Percentiles rank a stretch among this genome's conserved stretches.
phyloP scores from a whole-genome alignment of 2,888 invertebrate genomes.

The Mythimna lalbum region DNA sequence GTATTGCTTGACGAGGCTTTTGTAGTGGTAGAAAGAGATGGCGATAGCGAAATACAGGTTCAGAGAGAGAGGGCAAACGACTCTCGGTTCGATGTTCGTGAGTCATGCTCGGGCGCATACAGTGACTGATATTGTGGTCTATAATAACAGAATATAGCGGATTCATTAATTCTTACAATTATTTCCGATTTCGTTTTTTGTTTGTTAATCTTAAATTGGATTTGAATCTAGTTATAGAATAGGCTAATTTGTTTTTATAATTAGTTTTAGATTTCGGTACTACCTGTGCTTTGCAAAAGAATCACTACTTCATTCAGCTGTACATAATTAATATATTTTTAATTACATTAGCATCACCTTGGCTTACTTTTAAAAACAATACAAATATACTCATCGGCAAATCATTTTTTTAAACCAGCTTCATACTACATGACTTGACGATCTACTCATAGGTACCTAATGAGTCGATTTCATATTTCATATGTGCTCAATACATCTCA shows the following conservation, averaged over 20 bases:
- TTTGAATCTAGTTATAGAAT: not conserved
- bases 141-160: slow-evolving; percentile 54
- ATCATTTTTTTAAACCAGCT: slow-evolving; percentile 6
- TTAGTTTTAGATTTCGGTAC: not conserved
- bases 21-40: slow-evolving; percentile 64
- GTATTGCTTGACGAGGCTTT: slow-evolving; percentile 66
- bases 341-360: not conserved
- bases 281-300: not conserved
- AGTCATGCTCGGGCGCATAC: slow-evolving; percentile 82
- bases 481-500: slow-evolving; percentile 27
- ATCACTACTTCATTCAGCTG: not conserved
- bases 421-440: not conserved
- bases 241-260: not conserved
- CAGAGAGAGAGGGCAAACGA: slow-evolving; percentile 74
- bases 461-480: slow-evolving; percentile 19
- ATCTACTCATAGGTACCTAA: slow-evolving; percentile 12
- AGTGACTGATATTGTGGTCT: slow-evolving; percentile 67
- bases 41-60: slow-evolving; percentile 71
- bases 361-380: not conserved
- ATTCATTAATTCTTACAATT: slow-evolving; percentile 14
- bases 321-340: not conserved
- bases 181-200: not conserved
- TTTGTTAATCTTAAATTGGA: not conserved
- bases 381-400: not conserved
- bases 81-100: slow-evolving; percentile 79